Conservation (phyloP, 2,888 invertebrate species). For the Argyra leucocephala region DNA sequence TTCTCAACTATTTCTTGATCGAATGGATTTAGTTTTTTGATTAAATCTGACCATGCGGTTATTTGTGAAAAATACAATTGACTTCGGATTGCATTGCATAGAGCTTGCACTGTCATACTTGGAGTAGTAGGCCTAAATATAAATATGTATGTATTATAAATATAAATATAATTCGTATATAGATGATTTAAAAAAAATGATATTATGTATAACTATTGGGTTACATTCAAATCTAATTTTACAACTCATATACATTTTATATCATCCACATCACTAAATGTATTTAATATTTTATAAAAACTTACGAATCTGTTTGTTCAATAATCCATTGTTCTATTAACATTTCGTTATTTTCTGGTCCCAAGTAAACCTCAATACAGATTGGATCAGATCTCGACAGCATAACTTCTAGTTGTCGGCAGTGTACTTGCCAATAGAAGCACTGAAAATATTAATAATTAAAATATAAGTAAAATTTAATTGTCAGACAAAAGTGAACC, state of each 20-base stretch:
- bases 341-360: constrained; percentile 40
- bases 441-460: constrained; percentile 30
- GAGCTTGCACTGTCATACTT: constrained; percentile 55
- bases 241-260: too few species aligned
- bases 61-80: constrained; percentile 95
- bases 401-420: constrained; percentile 40
- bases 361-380: constrained; percentile 43
- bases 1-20: constrained; percentile 41
- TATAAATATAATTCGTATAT: too few species aligned
- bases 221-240: too few species aligned
- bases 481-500: too few species aligned
- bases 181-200: too few species aligned
- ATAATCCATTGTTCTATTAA: constrained; percentile 44
- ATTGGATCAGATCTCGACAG: constrained; percentile 39
- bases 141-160: too few species aligned
- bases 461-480: constrained; percentile 7
- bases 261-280: not conserved
- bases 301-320: constrained; percentile 39
- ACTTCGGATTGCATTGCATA: constrained; percentile 86
- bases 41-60: constrained; percentile 68
- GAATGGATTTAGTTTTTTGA: constrained; percentile 33
- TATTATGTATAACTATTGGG: too few species aligned
- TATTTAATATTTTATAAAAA: constrained; percentile 11
- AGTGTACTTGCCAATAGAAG: constrained; percentile 43
- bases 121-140: constrained; percentile 51